Evolutionary conservation across 2,113 vertebrate species (phyloP).

Genomic region (Clarias gariepinus): DNA sequence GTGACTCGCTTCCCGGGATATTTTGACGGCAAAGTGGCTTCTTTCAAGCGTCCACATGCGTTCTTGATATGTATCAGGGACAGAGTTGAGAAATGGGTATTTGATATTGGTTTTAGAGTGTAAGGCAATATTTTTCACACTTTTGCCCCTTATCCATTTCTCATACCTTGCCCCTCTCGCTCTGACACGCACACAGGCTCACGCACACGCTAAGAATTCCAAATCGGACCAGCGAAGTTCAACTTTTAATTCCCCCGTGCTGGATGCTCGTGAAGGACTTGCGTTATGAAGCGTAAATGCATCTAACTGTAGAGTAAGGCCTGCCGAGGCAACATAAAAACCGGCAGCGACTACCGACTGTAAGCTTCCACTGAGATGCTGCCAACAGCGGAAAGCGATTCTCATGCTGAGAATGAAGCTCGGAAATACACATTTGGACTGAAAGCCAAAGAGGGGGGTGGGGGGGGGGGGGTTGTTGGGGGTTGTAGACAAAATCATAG

Average conservation of each 20-base stretch:
- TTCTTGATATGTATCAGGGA: slow-evolving; percentile 22
- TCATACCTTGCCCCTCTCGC: slow-evolving; percentile 3
- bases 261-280: slow-evolving; percentile 9
- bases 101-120: slow-evolving; percentile 28
- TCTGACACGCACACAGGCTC: neutral
- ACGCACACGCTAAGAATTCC: slow-evolving; percentile 2
- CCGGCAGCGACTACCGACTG: neutral
- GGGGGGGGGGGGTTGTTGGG: too few species aligned
- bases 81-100: neutral
- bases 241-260: slow-evolving; percentile 14
- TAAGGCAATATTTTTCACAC: neutral
- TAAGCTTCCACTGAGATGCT: slow-evolving; percentile 16
- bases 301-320: slow-evolving; percentile 7
- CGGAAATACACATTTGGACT: neutral
- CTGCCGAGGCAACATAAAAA: slow-evolving; percentile 25
- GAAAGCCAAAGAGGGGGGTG: neutral
- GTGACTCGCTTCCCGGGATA: neutral
- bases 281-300: slow-evolving; percentile 22
- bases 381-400: slow-evolving; percentile 11
- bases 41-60: slow-evolving; percentile 26
- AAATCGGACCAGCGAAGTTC: neutral
- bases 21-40: neutral
- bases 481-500: slow-evolving; percentile 24
- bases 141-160: slow-evolving; percentile 9
- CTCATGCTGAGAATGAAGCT: slow-evolving; percentile 7